Base-by-base conservation (phyloP, 2,888 invertebrate genomes). In the Ephialtes manifestator region DNA sequence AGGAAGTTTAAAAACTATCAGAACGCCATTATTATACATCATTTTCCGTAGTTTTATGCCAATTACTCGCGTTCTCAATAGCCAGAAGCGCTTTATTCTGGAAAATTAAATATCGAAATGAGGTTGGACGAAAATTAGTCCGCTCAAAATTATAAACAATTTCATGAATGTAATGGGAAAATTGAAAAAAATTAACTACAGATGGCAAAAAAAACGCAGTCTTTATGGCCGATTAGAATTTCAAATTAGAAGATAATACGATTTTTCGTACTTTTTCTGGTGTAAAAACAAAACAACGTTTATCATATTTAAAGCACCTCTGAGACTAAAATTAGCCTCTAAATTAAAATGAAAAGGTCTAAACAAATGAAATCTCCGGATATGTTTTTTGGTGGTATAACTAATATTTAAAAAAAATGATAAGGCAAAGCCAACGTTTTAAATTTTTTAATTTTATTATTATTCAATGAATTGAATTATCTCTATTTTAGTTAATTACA, bases 1-100 rank as follows among this genome's bases (percentile, higher is more conserved):
- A 81, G 63, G 28, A n/a, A 43, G 53, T 35, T 77, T 13, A 39
- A 48, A 72, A 78, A 46, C 46, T 72, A n/a, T 24, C 4, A 51
- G 20, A 53, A 53, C 58, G 67, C n/a, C 71, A 15, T 48, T 28
- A n/a, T 48, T 39, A 28, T 46, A 71, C n/a, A 10, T 39, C 18
- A 4, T 48, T 58, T 18, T 15, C 24, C 7, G 35, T 65, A 43
- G n/a, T 75, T 51, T 39, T 35, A 20, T 60, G 28, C 13, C 15
- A 55, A 8, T 39, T 55, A 7, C 20, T 58, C 13, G 31, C 31
- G 28, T 31, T 58, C 15, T 58, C 28, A 58, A 28, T 60, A 35
- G 35, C 35, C 60, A 60, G 10, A 60, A 35, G 60, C 4, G 35
- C 35, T 35, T n/a, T 8, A 60, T 60, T 60, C 35, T 1, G n/a